These are phyloP conservation scores for Pitangus sulphuratus DNA, from an alignment of 2,797 vertebrate species.

Conservation along the genomic window DNA sequence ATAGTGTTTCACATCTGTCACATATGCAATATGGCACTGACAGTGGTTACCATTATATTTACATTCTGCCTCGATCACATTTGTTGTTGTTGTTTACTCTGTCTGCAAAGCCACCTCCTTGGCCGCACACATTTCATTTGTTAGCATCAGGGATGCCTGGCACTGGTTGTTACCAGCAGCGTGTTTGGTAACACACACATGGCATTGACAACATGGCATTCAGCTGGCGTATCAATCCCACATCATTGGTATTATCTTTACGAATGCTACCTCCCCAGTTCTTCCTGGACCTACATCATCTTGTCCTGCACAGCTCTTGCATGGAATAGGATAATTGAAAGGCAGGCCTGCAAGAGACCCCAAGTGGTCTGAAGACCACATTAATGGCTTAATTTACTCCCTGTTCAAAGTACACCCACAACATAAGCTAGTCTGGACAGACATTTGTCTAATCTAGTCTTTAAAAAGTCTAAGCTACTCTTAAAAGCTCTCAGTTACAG, in stretches of 20 bases:
- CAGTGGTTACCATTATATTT: constrained; percentile 61
- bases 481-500: background rate
- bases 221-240: background rate
- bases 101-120: constrained; percentile 52
- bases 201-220: background rate
- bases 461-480: constrained; percentile 58
- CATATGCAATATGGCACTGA: constrained; percentile 62
- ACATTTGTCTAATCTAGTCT: constrained; percentile 55
- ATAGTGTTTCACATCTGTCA: constrained; percentile 66
- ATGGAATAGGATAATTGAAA: background rate
- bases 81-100: constrained; percentile 59
- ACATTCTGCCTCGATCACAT: constrained; percentile 52
- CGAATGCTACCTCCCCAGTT: background rate
- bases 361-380: background rate
- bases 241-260: background rate
- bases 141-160: background rate
- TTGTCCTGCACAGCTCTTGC: background rate
- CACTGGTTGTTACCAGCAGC: background rate
- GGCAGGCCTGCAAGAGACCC: background rate
- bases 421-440: constrained; percentile 43
- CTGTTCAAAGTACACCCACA: background rate
- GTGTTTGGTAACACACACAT: background rate
- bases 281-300: background rate
- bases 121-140: constrained; percentile 28
- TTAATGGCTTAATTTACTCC: background rate